Evolutionary conservation across 2,888 invertebrate genomes (phyloP).

Genomic region (Argyresthia albistria): DNA sequence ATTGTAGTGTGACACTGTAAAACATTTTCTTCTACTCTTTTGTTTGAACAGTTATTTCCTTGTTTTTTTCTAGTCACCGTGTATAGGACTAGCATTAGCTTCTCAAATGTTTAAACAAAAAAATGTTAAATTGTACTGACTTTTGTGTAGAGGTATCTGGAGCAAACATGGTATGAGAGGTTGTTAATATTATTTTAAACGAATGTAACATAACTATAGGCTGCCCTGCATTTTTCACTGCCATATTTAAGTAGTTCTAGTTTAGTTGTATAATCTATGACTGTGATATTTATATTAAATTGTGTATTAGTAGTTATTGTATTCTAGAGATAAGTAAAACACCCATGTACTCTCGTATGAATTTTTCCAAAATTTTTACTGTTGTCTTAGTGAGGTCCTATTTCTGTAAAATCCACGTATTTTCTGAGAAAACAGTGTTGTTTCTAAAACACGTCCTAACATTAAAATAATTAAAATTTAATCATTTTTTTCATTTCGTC

Average conservation of each 20-base stretch:
- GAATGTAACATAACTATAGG: slow-evolving; percentile 8
- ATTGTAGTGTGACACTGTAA: neutral
- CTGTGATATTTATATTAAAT: slow-evolving; percentile 71
- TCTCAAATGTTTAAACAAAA: slow-evolving; percentile 22
- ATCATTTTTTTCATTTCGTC: slow-evolving; percentile 2
- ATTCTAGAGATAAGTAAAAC: slow-evolving; percentile 31
- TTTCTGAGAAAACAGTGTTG: slow-evolving; percentile 50
- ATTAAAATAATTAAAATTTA: slow-evolving; percentile 52
- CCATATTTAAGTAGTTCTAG: slow-evolving; percentile 48
- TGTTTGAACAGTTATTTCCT: slow-evolving; percentile 35
- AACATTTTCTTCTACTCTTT: slow-evolving; percentile 26
- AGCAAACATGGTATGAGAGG: slow-evolving; percentile 2
- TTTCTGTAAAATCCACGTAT: slow-evolving; percentile 42
- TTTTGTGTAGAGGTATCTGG: slow-evolving; percentile 2
- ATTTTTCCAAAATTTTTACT: slow-evolving; percentile 20
- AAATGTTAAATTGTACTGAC: slow-evolving; percentile 11
- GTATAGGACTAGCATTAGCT: slow-evolving; percentile 56
- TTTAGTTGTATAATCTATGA: slow-evolving; percentile 63
- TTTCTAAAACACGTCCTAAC: slow-evolving; percentile 31
- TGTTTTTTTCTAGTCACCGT: slow-evolving; percentile 64
- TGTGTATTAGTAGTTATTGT: slow-evolving; percentile 56
- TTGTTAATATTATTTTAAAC: slow-evolving; percentile 3
- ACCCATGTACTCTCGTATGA: slow-evolving; percentile 7
- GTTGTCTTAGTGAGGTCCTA: slow-evolving; percentile 3
- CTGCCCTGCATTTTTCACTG: slow-evolving; percentile 54